phyloP scores from a whole-genome alignment of 2,797 vertebrate genomes.

The Melanotaenia pygmaea region DNA sequence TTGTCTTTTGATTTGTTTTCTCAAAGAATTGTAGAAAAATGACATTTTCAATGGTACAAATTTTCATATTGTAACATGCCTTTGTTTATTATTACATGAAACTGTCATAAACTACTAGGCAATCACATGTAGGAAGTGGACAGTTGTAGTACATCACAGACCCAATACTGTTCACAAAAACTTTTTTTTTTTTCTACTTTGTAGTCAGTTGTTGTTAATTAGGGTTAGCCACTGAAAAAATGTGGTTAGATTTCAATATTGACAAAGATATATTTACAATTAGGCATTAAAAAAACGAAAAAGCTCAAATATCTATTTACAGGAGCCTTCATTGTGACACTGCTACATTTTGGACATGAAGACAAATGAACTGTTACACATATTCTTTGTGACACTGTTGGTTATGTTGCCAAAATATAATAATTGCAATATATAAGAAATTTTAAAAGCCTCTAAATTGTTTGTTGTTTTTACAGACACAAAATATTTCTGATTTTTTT shows the following conservation, averaged over 20 bases:
- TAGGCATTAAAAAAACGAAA: not conserved
- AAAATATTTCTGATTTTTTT: slow-evolving; percentile 38
- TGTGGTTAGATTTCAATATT: not conserved
- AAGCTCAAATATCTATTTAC: not conserved
- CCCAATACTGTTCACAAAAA: not conserved
- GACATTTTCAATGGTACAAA: not conserved
- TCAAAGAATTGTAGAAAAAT: not conserved
- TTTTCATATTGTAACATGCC: not conserved
- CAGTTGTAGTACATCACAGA: not conserved
- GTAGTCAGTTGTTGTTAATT: not conserved
- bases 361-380: not conserved
- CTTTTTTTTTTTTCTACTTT: not conserved
- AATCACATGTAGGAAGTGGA: not conserved
- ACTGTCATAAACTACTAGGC: not conserved
- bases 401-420: slow-evolving; percentile 10
- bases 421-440: slow-evolving; percentile 66
- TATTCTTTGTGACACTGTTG: not conserved
- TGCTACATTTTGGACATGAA: not conserved
- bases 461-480: slow-evolving; percentile 44
- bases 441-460: slow-evolving; percentile 36
- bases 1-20: not conserved
- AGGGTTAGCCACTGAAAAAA: not conserved
- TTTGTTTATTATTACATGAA: not conserved
- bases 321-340: not conserved
- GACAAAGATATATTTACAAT: not conserved